These are phyloP conservation scores for Platyrinchus mystaceus DNA, from an alignment of 2,797 vertebrate genomes.

Conservation along the genomic window DNA sequence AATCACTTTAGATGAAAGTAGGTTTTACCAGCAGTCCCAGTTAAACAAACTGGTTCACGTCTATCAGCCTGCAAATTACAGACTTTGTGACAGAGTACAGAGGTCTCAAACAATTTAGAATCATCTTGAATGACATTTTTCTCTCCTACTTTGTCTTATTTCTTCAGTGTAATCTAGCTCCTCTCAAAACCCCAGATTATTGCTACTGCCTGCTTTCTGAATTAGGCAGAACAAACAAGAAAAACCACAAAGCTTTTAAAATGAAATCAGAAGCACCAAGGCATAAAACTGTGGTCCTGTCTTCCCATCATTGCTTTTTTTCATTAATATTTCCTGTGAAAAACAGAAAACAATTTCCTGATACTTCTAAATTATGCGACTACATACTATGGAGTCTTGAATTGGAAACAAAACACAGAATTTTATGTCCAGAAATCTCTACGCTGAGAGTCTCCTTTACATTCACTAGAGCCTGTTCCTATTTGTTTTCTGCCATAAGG, in stretches of 20 bases:
- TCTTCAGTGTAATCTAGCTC: not conserved
- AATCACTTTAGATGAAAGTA: not conserved
- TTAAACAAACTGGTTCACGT: not conserved
- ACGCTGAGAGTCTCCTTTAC: not conserved
- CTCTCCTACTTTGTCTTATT: not conserved
- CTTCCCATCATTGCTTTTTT: not conserved
- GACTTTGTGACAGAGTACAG: not conserved
- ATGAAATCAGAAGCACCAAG: not conserved
- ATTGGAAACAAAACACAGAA: not conserved
- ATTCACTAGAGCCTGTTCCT: not conserved
- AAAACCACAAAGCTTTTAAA: not conserved
- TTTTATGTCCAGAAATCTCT: not conserved
- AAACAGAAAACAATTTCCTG: not conserved
- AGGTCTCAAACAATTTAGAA: not conserved
- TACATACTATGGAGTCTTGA: not conserved
- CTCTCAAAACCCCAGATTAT: not conserved
- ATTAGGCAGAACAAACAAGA: conserved; percentile 51
- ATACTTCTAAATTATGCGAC: not conserved
- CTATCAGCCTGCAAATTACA: not conserved
- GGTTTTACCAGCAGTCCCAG: not conserved
- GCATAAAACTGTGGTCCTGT: not conserved
- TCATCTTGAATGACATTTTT: not conserved
- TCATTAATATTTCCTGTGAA: not conserved
- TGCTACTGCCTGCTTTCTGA: conserved; percentile 11
- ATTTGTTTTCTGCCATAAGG: not conserved